A percentile compares a stretch with the other conserved stretches of the same genome.
Conservation (phyloP, 2,888 invertebrate species). For the Prosopocoilus inquinatus region DNA sequence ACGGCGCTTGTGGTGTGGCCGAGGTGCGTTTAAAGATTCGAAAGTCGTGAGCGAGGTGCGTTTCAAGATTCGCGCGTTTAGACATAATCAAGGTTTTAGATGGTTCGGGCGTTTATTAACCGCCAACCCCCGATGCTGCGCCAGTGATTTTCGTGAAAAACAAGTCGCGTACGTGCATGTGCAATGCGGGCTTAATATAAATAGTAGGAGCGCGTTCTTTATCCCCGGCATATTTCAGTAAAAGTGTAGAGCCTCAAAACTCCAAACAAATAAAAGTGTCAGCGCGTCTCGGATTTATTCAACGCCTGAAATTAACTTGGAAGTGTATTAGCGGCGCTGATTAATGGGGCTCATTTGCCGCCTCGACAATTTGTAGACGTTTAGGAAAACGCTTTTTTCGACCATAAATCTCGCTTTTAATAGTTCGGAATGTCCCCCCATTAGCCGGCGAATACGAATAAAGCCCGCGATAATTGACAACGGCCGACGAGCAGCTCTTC, state of each 20-base stretch:
- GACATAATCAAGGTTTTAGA: too few relatives aligned
- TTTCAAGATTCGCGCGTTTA: too few relatives aligned
- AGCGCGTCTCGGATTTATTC: slow-evolving; percentile 44
- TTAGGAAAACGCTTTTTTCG: slow-evolving; percentile 48
- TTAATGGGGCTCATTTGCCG: slow-evolving; percentile 51
- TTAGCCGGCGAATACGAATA: slow-evolving; percentile 10
- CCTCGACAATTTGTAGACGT: slow-evolving; percentile 53
- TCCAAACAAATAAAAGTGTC: slow-evolving; percentile 45
- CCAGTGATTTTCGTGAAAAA: too few relatives aligned
- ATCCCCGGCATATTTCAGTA: slow-evolving; percentile 7
- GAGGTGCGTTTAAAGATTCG: too few relatives aligned
- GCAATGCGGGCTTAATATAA: not conserved
- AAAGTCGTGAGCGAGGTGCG: too few relatives aligned
- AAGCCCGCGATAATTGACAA: not conserved
- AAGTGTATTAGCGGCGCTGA: slow-evolving; percentile 46
- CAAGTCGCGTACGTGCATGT: too few relatives aligned
- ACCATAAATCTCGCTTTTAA: slow-evolving; percentile 51
- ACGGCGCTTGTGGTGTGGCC: too few relatives aligned
- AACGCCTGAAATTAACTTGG: slow-evolving; percentile 44
- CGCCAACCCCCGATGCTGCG: too few relatives aligned
- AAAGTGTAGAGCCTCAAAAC: slow-evolving; percentile 29
- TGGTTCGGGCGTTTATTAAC: too few relatives aligned
- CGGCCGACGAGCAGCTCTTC: not conserved
- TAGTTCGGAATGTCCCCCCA: slow-evolving; percentile 34
- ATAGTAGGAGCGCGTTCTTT: slow-evolving; percentile 3